Evolutionary conservation across 1,140 invertebrate genomes (phyloP).

Genomic region (Chrysoperla carnea): DNA sequence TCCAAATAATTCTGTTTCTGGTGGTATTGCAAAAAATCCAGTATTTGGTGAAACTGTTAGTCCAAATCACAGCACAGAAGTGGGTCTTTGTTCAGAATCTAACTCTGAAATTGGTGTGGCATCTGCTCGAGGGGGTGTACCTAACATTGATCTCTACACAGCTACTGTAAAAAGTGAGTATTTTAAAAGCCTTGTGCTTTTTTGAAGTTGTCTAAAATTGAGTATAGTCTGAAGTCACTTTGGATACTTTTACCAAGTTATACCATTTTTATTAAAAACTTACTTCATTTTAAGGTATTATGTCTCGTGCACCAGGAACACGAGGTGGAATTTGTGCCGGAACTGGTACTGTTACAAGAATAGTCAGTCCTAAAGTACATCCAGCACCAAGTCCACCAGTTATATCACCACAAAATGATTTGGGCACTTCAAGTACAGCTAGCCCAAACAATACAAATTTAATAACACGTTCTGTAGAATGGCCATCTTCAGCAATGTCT

Average conservation of each 20-base stretch:
- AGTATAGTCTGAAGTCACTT: too few species aligned
- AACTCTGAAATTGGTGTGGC: conserved; percentile 11
- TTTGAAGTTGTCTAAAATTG: background rate
- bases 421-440: conserved; percentile 7
- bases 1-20: background rate
- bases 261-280: background rate
- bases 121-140: conserved; percentile 17
- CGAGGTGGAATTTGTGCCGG: background rate
- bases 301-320: conserved; percentile 10
- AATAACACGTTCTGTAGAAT: conserved; percentile 8
- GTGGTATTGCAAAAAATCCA: conserved; percentile 12
- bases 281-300: conserved; percentile 10
- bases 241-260: too few species aligned
- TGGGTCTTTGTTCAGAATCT: conserved; percentile 6
- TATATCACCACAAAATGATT: conserved; percentile 8
- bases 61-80: too few species aligned
- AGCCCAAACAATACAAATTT: background rate
- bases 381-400: conserved; percentile 17
- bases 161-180: conserved; percentile 30
- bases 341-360: conserved; percentile 3
- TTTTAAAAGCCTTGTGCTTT: background rate
- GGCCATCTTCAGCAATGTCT: conserved; percentile 36
- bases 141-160: conserved; percentile 6
- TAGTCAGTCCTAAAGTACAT: conserved; percentile 20
- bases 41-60: conserved; percentile 16